Evolutionary conservation across 2,113 vertebrate species (phyloP).

Genomic region (Stictonetta naevosa): DNA sequence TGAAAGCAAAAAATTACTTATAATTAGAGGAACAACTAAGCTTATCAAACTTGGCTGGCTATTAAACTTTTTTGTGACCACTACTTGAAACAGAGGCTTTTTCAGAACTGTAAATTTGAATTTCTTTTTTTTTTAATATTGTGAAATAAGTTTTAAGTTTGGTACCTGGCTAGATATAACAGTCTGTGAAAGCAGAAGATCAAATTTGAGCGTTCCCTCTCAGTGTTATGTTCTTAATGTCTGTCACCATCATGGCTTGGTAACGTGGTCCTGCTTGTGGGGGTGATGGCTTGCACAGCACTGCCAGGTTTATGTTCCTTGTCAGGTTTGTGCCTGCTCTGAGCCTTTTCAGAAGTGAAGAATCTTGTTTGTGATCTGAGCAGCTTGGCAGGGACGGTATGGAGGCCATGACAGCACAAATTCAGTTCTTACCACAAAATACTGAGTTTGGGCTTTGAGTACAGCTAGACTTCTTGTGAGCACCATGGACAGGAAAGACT

Average conservation of each 20-base stretch:
- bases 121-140: background rate
- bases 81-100: background rate
- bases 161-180: background rate
- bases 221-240: background rate
- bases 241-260: background rate
- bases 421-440: background rate
- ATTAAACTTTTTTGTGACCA: background rate
- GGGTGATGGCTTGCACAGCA: rapidly evolving
- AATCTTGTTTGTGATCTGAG: background rate
- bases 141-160: background rate
- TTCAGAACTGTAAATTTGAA: background rate
- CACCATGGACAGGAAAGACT: background rate
- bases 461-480: background rate
- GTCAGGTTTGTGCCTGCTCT: background rate
- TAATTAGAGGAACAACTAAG: background rate
- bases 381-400: background rate
- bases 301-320: background rate
- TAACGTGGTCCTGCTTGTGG: background rate
- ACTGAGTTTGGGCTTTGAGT: background rate
- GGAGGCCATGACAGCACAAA: background rate
- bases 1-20: background rate
- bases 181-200: background rate
- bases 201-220: background rate
- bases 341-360: background rate
- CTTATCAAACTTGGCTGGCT: background rate